Base-by-base conservation (phyloP, 2,113 vertebrate genomes). In the Pluvianellus socialis region DNA sequence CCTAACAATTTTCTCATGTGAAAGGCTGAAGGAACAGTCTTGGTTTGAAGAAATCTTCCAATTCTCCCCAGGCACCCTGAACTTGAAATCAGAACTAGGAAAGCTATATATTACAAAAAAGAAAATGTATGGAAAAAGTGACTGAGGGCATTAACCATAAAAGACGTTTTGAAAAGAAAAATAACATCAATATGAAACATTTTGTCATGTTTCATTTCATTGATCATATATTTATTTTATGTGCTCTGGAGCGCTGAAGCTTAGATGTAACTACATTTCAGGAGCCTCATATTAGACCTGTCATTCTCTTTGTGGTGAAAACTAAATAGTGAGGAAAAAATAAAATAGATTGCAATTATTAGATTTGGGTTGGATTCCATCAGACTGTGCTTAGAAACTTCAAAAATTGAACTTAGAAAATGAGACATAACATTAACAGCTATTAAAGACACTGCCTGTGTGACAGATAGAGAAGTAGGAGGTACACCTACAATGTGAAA, bases 1-100 rank as follows among this genome's bases (percentile, higher is more conserved):
- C 97, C 97, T 98, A 98, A 98, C 98, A 98, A 98, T 99, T 99
- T 99, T 99, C 99, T 99, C 99, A 98, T 99, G 99, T 98, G 99
- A 99, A 99, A 98, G 98, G 98, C 98, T 97, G 97, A 97, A 97
- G 96, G 97, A 98, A 98, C 90, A 98, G 97, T 71, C 96, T 96
- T 98, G 97, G 98, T 97, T 98, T 97, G 97, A 98, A 97, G 98
- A 98, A 98, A 97, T 98, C 98, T 97, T 98, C 98, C 97, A 98
- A 96, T 98, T 98, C 96, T 98, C 98, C 97, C 97, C 95, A 98
- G 98, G 97, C 97, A 98, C 96, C 96, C 96, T 93, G 94, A 98
- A 98, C 95, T 98, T 97, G 97, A 98, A 98, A 98, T 98, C 98
- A 98, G 97, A 98, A 97, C 94, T 97, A 97, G 96, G 97, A 98